Evolutionary conservation across 2,888 invertebrate genomes (phyloP).

Genomic region (Aphidoletes aphidimyza): DNA sequence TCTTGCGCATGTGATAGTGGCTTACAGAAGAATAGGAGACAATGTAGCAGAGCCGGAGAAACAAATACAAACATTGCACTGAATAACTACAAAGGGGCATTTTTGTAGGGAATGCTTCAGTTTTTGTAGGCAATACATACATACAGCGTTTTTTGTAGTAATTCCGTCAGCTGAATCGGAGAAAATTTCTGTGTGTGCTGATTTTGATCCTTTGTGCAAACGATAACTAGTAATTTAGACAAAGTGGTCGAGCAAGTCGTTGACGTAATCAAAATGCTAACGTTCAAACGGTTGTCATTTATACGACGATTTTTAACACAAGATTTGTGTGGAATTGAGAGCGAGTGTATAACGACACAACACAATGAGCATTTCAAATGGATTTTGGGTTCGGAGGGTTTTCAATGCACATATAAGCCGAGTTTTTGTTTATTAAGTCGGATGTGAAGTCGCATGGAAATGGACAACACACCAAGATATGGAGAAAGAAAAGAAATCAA

Average conservation of each 20-base stretch:
- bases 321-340: conserved; percentile 34
- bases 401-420: neutral
- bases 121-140: too few species aligned
- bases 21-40: too few species aligned
- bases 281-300: neutral
- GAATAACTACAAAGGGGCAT: too few species aligned
- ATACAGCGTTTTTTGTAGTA: too few species aligned
- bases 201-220: conserved; percentile 42
- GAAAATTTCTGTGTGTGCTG: too few species aligned
- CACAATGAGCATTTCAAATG: neutral
- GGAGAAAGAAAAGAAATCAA: neutral
- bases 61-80: too few species aligned
- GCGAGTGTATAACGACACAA: too few species aligned
- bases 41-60: too few species aligned
- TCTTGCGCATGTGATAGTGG: too few species aligned
- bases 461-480: too few species aligned
- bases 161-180: too few species aligned
- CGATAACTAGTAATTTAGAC: conserved; percentile 47
- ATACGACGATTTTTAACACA: conserved; percentile 38
- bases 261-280: neutral
- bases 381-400: neutral
- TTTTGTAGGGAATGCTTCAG: too few species aligned
- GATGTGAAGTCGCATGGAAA: conserved; percentile 20
- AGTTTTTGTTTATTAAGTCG: neutral
- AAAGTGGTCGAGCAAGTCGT: conserved; percentile 37